A percentile compares a stretch with the other conserved stretches of the same genome.
Evolutionary conservation across 2,888 invertebrate genomes (phyloP).

Genomic region (Germaria angustata): DNA sequence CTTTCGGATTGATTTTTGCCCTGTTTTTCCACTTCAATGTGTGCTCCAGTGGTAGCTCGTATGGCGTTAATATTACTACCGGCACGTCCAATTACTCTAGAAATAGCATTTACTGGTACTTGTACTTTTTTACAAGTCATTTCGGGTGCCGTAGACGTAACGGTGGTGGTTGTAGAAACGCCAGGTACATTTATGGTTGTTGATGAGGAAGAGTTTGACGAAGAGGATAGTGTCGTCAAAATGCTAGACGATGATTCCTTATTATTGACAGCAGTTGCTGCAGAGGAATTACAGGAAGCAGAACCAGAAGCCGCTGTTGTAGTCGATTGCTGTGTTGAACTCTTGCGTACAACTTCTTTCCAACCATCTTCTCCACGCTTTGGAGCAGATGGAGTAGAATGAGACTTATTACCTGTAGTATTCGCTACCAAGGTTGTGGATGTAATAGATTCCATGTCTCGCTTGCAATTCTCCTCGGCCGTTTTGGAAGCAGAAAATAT

Average conservation of each 20-base stretch:
- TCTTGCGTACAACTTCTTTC: slow-evolving; percentile 97
- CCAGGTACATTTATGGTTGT: slow-evolving; percentile 70
- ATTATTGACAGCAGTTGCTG: slow-evolving; percentile 36
- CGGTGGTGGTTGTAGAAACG: slow-evolving; percentile 69
- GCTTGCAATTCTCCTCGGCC: slow-evolving; percentile 65
- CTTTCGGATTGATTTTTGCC: slow-evolving; percentile 96
- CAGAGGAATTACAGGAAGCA: slow-evolving; percentile 34
- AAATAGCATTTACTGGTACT: slow-evolving; percentile 96
- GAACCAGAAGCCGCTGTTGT: slow-evolving; percentile 30
- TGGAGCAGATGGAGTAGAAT: slow-evolving; percentile 67
- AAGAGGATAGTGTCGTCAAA: slow-evolving; percentile 27
- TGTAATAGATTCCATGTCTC: slow-evolving; percentile 58
- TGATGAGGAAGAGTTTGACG: slow-evolving; percentile 75
- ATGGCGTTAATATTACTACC: slow-evolving; percentile 99
- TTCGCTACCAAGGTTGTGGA: slow-evolving; percentile 83
- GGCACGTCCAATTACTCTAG: slow-evolving; percentile 97
- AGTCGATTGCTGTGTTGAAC: slow-evolving; percentile 81
- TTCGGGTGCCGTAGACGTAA: slow-evolving; percentile 75
- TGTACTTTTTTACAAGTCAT: slow-evolving; percentile 92
- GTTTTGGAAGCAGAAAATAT: slow-evolving; percentile 72
- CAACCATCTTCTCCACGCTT: slow-evolving; percentile 95
- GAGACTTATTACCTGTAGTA: slow-evolving; percentile 76
- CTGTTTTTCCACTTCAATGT: slow-evolving; percentile 99
- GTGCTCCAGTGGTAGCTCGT: slow-evolving; percentile 96
- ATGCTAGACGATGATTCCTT: slow-evolving; percentile 43